Conservation (phyloP, 2,888 invertebrate species). For the Podabrus alpinus region DNA sequence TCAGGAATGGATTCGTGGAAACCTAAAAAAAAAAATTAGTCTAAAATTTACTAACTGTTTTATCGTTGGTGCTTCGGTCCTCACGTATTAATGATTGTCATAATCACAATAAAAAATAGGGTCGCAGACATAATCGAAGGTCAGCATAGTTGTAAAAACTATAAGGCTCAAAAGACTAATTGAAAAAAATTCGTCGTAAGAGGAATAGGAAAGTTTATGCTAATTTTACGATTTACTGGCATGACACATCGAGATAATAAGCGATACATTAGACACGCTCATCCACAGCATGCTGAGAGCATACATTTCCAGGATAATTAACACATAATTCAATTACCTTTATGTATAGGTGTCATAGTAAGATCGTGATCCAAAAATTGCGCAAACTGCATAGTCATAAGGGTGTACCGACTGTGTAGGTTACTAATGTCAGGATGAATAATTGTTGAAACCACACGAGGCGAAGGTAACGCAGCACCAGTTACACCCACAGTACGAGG, state of each 20-base stretch:
- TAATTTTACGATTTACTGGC: background rate
- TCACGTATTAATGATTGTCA: too few species aligned
- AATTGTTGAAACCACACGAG: conserved; percentile 81
- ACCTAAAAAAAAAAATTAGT: conserved; percentile 56
- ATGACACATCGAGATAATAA: background rate
- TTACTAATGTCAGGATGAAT: conserved; percentile 93
- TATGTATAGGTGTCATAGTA: conserved; percentile 91
- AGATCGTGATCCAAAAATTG: conserved; percentile 94
- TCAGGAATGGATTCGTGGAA: conserved; percentile 90
- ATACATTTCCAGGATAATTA: background rate
- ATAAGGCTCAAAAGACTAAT: too few species aligned
- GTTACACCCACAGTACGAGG: conserved; percentile 76
- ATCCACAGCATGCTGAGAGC: background rate
- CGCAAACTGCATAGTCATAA: conserved; percentile 95
- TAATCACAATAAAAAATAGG: too few species aligned
- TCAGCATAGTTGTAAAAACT: too few species aligned
- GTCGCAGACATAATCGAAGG: too few species aligned
- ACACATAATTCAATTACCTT: conserved; percentile 59
- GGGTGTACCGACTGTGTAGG: conserved; percentile 82
- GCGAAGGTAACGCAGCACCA: conserved; percentile 80
- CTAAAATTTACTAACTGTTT: too few species aligned
- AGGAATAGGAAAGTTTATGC: background rate
- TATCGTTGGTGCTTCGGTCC: too few species aligned
- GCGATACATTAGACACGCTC: background rate
- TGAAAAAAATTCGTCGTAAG: too few species aligned